Conservation (phyloP, 2,797 vertebrate species). For the Apodemus agrarius region DNA sequence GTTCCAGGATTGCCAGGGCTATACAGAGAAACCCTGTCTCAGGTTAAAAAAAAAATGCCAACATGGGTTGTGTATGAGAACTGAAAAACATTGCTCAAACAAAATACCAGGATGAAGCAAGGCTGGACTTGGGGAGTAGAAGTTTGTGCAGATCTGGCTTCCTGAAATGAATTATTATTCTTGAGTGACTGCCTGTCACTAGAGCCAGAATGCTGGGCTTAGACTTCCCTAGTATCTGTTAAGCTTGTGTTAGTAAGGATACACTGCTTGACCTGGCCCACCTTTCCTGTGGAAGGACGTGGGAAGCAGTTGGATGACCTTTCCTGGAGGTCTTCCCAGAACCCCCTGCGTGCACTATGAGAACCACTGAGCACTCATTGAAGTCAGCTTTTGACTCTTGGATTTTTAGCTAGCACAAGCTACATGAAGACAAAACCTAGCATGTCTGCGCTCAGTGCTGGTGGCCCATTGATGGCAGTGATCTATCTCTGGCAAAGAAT, state of each 20-base stretch:
- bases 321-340: not conserved
- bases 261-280: not conserved
- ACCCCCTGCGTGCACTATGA: not conserved
- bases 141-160: not conserved
- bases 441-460: not conserved
- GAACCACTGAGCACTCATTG: not conserved
- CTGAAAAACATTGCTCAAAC: not conserved
- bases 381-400: not conserved
- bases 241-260: not conserved
- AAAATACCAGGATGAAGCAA: not conserved
- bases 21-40: too few relatives aligned
- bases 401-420: not conserved
- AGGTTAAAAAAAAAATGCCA: slow-evolving; percentile 33
- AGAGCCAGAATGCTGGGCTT: not conserved
- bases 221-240: not conserved
- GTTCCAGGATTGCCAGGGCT: too few relatives aligned
- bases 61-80: not conserved
- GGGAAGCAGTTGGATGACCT: not conserved
- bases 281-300: not conserved
- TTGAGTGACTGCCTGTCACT: not conserved
- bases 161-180: not conserved
- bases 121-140: not conserved
- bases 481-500: not conserved
- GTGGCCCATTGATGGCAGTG: not conserved
- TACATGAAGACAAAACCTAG: not conserved